Conservation (phyloP, 2,113 vertebrate genomes). For the Microcebus jonahi region DNA sequence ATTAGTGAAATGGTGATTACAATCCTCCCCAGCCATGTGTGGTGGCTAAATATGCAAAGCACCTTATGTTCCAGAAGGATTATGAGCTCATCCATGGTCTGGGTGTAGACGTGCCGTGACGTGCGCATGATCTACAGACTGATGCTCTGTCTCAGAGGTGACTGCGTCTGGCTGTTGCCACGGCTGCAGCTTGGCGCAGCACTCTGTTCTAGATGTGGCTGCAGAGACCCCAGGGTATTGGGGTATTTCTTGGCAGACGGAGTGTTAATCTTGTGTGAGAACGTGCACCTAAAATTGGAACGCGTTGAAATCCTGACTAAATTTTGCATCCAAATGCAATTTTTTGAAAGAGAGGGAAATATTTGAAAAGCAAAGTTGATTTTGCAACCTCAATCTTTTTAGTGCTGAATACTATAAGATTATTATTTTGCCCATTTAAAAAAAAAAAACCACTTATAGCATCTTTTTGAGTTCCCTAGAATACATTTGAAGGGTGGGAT, state of each 20-base stretch:
- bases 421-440: constrained; percentile 57
- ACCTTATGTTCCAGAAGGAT: constrained; percentile 75
- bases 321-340: constrained; percentile 28
- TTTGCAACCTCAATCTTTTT: constrained; percentile 43
- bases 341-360: constrained; percentile 9
- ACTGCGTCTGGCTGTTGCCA: constrained; percentile 4
- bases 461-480: constrained; percentile 47
- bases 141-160: constrained; percentile 51
- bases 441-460: constrained; percentile 14
- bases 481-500: not conserved
- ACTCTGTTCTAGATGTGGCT: not conserved
- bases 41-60: constrained; percentile 72
- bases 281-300: not conserved
- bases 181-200: not conserved
- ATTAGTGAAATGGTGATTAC: constrained; percentile 66
- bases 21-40: constrained; percentile 46
- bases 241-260: not conserved
- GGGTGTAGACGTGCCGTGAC: constrained; percentile 59
- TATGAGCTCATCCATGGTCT: constrained; percentile 72
- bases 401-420: constrained; percentile 12
- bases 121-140: constrained; percentile 31
- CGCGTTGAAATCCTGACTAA: not conserved
- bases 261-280: not conserved
- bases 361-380: constrained; percentile 58
- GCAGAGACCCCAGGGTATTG: not conserved